Percentiles rank a stretch among this genome's conserved stretches.
Conservation (phyloP, 2,797 vertebrate species). For the Anniella stebbinsi region DNA sequence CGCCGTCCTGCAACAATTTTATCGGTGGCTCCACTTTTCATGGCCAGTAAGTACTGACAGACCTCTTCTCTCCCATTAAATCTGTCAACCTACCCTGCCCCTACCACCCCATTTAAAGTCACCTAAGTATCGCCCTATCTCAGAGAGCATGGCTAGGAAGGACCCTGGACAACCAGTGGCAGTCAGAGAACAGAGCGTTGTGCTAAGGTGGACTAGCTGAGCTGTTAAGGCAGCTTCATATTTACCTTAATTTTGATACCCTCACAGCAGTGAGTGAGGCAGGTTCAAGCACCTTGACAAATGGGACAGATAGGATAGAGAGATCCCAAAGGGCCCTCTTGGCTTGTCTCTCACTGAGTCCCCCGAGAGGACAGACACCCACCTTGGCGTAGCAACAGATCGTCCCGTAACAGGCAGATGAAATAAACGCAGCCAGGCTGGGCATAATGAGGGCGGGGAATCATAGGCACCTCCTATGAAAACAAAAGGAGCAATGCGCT, state of each 20-base stretch:
- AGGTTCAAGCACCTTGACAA: neutral
- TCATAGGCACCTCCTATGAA: conserved; percentile 96
- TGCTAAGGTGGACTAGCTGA: too few species aligned
- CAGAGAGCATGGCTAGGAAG: neutral
- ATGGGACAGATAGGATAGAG: neutral
- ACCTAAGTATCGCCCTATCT: neutral
- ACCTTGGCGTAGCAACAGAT: conserved; percentile 98
- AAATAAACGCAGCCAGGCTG: conserved; percentile 98
- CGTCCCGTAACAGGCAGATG: conserved; percentile 95
- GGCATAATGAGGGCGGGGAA: conserved; percentile 95
- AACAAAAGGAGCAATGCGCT: neutral
- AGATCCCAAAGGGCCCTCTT: neutral
- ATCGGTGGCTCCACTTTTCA: too few species aligned
- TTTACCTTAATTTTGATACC: neutral
- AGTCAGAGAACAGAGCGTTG: too few species aligned
- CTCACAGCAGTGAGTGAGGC: neutral
- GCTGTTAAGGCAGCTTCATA: neutral
- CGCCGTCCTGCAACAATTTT: neutral
- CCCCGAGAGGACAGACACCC: neutral
- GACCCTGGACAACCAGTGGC: too few species aligned
- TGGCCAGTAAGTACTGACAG: neutral
- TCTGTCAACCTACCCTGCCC: neutral
- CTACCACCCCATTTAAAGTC: neutral
- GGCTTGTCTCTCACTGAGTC: neutral
- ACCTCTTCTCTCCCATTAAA: neutral